Conservation (phyloP, 1,140 invertebrate genomes). For the Philaenus spumarius region DNA sequence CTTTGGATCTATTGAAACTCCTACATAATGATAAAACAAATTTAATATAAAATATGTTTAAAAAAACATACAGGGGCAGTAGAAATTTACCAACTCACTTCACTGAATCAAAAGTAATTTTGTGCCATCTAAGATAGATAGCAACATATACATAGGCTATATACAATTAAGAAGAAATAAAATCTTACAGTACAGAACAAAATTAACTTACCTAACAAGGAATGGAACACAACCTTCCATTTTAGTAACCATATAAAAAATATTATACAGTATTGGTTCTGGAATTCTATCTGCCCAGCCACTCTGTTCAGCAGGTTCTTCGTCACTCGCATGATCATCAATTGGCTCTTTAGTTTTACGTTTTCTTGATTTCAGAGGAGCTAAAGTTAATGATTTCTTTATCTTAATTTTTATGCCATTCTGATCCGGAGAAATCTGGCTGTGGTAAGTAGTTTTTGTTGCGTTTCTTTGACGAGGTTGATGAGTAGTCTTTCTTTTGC, state of each 20-base stretch:
- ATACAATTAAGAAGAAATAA: too few relatives aligned
- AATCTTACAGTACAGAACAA: background rate
- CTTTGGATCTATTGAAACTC: background rate
- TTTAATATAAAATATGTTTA: background rate
- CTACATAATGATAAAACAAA: too few relatives aligned
- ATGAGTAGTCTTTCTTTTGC: slow-evolving; percentile 25
- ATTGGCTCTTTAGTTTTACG: slow-evolving; percentile 26
- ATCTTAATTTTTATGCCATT: slow-evolving; percentile 57
- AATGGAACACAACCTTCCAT: slow-evolving; percentile 64
- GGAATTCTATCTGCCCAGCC: slow-evolving; percentile 54
- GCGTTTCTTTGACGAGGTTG: slow-evolving; percentile 17
- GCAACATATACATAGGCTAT: too few relatives aligned
- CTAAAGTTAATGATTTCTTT: slow-evolving; percentile 44
- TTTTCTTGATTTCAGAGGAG: slow-evolving; percentile 28
- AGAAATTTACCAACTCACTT: background rate
- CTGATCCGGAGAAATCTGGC: slow-evolving; percentile 52
- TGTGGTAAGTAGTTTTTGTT: slow-evolving; percentile 41
- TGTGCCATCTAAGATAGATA: too few relatives aligned
- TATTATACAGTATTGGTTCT: slow-evolving; percentile 55
- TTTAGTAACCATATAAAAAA: slow-evolving; percentile 58
- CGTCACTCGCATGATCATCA: slow-evolving; percentile 24
- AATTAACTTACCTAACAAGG: slow-evolving; percentile 51
- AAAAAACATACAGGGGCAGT: background rate
- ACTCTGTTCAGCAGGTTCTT: slow-evolving; percentile 45
- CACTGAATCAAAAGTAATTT: too few relatives aligned